Base-by-base conservation (phyloP, 2,888 invertebrate genomes). In the Notodonta dromedarius region DNA sequence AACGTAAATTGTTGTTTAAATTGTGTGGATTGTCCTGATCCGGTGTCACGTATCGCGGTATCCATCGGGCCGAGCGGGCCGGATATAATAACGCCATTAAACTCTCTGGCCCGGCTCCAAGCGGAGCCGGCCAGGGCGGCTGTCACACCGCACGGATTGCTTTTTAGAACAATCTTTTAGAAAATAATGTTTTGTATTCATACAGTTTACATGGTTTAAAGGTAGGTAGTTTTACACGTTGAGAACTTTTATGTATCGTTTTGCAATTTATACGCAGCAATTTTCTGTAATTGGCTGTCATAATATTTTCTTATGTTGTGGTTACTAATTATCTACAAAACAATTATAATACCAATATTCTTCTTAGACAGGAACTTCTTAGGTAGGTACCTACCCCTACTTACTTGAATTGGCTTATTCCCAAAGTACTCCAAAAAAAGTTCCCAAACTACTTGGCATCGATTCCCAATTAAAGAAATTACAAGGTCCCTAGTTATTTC, bases 81-180 rank as follows among this genome's bases (percentile, higher is more conserved):
- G 71, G 73, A 73, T 75, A 77, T 80, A 79, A 80, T 79, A 78
- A 73, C 63, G 70, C 68, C 67, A 77, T 77, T 77, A 76, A 74
- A 78, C 65, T 72, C 70, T 62, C 78, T 83, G 85, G 83, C 74
- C 58, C 61, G 52, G 55, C 60, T 78, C 84, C 84, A 84, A 69
- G 51, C 44, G 40, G 39, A 14, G n/a, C 42, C 56, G 39, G 14
- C 9, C 56, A 12, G 5, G 24, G 42, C 24, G 24, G 12, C 11
- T 44, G 24, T 54, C 39, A 54, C 16, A 39, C 24, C 40, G 24
- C 56, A 2, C 13, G n/a, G 24, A 56, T n/a, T 53, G 42, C 24
- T 44, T 44, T 56, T 56, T 56, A 69, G 51, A 63, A 66, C 62
- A 66, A 64, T 62, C 57, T 61, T 61, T 56, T 55, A n/a, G 59